phyloP scores from a whole-genome alignment of 2,888 invertebrate genomes.

The Zootermopsis nevadensis region DNA sequence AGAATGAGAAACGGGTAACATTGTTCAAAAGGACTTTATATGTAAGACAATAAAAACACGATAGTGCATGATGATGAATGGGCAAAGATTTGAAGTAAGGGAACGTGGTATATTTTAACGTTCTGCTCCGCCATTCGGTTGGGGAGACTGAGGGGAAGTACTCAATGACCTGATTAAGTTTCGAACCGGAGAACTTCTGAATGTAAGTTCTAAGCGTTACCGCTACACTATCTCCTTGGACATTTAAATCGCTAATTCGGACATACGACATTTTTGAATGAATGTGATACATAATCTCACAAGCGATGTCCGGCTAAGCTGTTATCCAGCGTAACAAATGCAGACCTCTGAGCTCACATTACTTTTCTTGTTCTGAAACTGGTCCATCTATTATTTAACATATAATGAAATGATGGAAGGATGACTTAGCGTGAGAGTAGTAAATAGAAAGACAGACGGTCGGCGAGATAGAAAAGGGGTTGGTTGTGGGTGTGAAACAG shows the following conservation, averaged over 20 bases:
- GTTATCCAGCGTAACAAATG: constrained; percentile 6
- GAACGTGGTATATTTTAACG: too few species aligned
- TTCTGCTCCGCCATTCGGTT: too few species aligned
- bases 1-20: too few species aligned
- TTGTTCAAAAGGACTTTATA: too few species aligned
- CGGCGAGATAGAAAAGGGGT: neutral
- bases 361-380: constrained; percentile 20
- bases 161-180: too few species aligned
- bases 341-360: neutral
- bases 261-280: neutral
- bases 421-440: constrained; percentile 27
- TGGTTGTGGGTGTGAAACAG: neutral
- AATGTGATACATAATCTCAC: neutral
- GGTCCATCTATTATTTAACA: constrained; percentile 25
- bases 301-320: constrained; percentile 2
- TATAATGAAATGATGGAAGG: constrained; percentile 16
- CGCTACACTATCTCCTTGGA: too few species aligned
- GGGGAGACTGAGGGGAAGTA: too few species aligned
- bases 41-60: too few species aligned
- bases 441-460: neutral
- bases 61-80: too few species aligned
- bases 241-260: neutral
- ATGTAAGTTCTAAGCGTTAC: too few species aligned
- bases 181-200: too few species aligned
- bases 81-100: too few species aligned